Evolutionary conservation across 2,888 invertebrate genomes (phyloP), one percentile per base, ranked within the genome.

Genomic region (Plagiodera versicolora): DNA sequence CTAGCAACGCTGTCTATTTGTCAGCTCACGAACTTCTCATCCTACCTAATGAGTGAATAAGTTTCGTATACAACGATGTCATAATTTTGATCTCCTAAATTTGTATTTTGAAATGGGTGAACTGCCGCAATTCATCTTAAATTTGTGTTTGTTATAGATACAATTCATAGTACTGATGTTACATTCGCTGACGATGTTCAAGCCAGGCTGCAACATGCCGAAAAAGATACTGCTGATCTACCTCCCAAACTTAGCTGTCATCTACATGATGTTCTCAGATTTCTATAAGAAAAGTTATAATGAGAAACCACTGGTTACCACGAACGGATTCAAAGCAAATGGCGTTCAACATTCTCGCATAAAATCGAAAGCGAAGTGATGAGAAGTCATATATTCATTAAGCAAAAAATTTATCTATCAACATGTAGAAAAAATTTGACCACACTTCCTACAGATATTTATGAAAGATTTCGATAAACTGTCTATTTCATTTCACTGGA

Each of bases 221-320:
- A 76, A 80, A 16, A 76, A 81, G 0, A 71, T 88, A 1, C 79
- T 85, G 0, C 61, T 75, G 0, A 73, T 88, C 57, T 90, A 85
- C 75, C 80, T 87, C 64, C 82, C 86, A 0, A 88, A 89, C 67
- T 83, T 90, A 2, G 63, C 82, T 58, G 77, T 87, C 56, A 86
- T 90, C 49, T 88, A 87, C 73, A 88, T 87, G 75, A 85, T 90
- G 83, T 91, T 91, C 72, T 87, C 86, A 67, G 83, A 88, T 58
- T 91, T 90, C 76, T 91, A 87, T 69, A 83, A 80, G 64, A 82
- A 83, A 56, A 83, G 85, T 51, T 89, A 89, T 70, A 72, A 67
- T 56, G 73, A 67, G 53, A 77, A 78, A 47, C 32, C 56, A 4
- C 39, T 14, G 2, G 39, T 39, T 14, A 39, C n/a, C 17, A 9